Base-by-base conservation (phyloP, 1,140 invertebrate genomes). In the Drosophila sturtevanti region DNA sequence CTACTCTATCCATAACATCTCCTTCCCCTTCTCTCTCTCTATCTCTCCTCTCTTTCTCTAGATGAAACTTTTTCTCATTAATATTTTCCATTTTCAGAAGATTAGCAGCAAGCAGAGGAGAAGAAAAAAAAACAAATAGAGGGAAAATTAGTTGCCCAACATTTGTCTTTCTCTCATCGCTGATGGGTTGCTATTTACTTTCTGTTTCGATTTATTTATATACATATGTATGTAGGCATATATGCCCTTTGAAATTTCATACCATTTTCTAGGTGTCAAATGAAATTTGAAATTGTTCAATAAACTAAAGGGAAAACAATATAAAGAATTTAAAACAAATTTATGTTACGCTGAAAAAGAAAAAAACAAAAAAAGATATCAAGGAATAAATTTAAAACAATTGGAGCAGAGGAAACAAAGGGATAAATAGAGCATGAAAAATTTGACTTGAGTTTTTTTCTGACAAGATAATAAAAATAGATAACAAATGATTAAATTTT, bases 51-150 rank as follows among this genome's bases (percentile, higher is more conserved):
- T 9, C 14, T 55, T 21, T 34, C 37, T 24, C 16, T 11, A 18
- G 48, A 51, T 66, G 61, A 79, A 87, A 87, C 84, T 87, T 87
- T 86, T 81, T 41, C 84, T 87, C 82, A 87, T 87, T 87, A 89
- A 82, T 89, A 87, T 82, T 87, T 89, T 82, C 60, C 71, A 75
- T 89, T 89, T 82, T 73, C 76, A 24, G 61, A 66, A 87, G 76
- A 89, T 82, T 89, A 82, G 71, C 60, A 68, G 79, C 62, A 31
- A 22, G 48, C 68, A 59, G 56, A 66, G 31, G 62, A 58, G 87
- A 73, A 74, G 18, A 21, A 31, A 31, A 31, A 31, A 31, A 31
- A 1, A 31, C 5, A 31, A 31, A 31, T 6, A 31, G 4, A 31
- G 27, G 41, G 18, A 48, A 48, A 48, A 21, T 48, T 48, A 56